phyloP scores from a whole-genome alignment of 2,113 vertebrate species.

The Nerophis ophidion region DNA sequence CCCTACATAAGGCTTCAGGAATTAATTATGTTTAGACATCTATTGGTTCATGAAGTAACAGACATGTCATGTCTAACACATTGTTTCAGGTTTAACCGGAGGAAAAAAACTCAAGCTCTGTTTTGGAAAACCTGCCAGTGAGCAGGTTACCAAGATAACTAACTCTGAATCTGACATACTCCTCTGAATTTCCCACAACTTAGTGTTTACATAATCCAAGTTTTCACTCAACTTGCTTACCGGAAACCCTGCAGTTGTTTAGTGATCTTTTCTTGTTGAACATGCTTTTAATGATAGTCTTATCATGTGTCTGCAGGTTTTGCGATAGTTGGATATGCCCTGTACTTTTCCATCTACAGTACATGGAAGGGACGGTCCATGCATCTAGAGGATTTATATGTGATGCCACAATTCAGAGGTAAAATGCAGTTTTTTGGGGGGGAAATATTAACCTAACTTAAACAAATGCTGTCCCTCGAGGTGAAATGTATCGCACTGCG shows the following conservation, averaged over 20 bases:
- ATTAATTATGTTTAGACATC: no score
- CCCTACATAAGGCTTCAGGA: no score
- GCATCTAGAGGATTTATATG: slow-evolving; percentile 82
- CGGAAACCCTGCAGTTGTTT: neutral
- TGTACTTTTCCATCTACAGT: slow-evolving; percentile 80
- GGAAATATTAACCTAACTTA: neutral
- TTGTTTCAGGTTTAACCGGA: no score
- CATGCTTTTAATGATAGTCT: slow-evolving; percentile 1
- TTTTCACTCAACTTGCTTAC: no score
- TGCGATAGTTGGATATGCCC: slow-evolving; percentile 67
- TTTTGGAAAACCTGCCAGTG: no score
- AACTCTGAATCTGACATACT: no score
- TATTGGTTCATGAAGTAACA: no score
- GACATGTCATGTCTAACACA: no score
- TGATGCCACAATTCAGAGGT: slow-evolving; percentile 82
- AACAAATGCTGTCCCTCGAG: neutral
- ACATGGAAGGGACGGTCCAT: slow-evolving; percentile 69
- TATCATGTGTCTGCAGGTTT: slow-evolving; percentile 50
- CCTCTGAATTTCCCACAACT: no score
- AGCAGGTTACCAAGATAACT: no score
- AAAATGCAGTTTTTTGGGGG: neutral
- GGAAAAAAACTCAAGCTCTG: no score
- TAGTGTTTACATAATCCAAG: no score
- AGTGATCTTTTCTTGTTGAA: neutral
- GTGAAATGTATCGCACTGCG: neutral